Evolutionary conservation across 1,140 invertebrate species (phyloP).

Genomic region (Pissodes strobi): DNA sequence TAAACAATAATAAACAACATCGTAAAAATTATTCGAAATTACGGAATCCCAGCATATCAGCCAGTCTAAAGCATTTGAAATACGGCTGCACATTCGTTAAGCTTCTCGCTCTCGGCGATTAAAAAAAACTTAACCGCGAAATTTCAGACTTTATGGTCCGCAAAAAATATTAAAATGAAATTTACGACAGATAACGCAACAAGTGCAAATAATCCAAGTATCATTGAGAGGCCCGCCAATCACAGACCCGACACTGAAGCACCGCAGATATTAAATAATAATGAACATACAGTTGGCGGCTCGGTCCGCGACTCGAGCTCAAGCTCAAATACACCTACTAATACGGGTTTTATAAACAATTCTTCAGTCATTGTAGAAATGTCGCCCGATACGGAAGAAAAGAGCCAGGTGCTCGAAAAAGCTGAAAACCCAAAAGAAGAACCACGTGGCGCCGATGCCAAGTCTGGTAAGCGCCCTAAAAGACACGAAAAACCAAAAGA

Average conservation of each 20-base stretch:
- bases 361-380: constrained; percentile 2
- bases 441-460: background rate
- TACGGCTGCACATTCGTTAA: no score
- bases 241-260: background rate
- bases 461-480: constrained; percentile 19
- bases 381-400: constrained; percentile 5
- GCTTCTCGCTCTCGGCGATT: no score
- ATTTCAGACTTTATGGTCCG: no score
- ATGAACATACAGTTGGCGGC: background rate
- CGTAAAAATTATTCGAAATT: no score
- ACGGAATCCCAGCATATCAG: no score
- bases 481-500: constrained; percentile 22
- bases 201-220: no score
- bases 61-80: no score
- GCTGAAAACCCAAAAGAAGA: constrained; percentile 1
- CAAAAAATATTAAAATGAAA: no score
- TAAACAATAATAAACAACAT: no score
- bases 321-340: no score
- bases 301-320: background rate
- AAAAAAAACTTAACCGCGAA: no score
- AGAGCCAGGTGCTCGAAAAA: background rate
- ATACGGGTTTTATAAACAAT: background rate
- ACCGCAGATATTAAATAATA: background rate
- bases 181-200: no score
- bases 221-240: background rate